A percentile compares a stretch with the other conserved stretches of the same genome.
phyloP scores from a whole-genome alignment of 2,888 invertebrate genomes.

The Acrocyrtus sp. region DNA sequence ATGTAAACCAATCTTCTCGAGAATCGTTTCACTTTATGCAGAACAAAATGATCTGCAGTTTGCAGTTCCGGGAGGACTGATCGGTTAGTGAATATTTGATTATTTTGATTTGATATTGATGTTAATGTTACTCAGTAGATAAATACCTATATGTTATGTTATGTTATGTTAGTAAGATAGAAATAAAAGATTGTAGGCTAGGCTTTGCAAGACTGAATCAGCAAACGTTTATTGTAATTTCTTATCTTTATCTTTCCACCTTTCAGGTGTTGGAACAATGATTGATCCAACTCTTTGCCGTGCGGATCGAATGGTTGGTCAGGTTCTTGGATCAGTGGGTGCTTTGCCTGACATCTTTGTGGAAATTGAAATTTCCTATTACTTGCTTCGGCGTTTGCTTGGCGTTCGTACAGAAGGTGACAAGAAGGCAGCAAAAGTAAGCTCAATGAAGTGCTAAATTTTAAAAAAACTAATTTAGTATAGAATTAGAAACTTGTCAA shows the following conservation, averaged over 20 bases:
- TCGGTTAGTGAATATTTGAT: slow-evolving; percentile 71
- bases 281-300: slow-evolving; percentile 99
- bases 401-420: slow-evolving; percentile 99
- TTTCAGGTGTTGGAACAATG: slow-evolving; percentile 91
- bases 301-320: slow-evolving; percentile 98
- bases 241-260: not conserved
- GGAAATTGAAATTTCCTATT: slow-evolving; percentile 98
- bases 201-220: no score
- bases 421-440: slow-evolving; percentile 96
- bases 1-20: slow-evolving; percentile 95
- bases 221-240: no score
- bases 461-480: no score
- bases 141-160: not conserved
- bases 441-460: not conserved
- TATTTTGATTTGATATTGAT: no score
- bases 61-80: slow-evolving; percentile 99
- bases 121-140: not conserved
- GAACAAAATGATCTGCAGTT: slow-evolving; percentile 99
- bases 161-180: no score
- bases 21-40: slow-evolving; percentile 95
- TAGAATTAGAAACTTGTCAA: no score
- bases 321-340: slow-evolving; percentile 96
- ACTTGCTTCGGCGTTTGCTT: slow-evolving; percentile 91
- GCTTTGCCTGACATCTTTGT: slow-evolving; percentile 97
- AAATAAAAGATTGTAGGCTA: no score